Evolutionary conservation across 1,140 invertebrate species (phyloP).

Genomic region (Cydia strobilella): DNA sequence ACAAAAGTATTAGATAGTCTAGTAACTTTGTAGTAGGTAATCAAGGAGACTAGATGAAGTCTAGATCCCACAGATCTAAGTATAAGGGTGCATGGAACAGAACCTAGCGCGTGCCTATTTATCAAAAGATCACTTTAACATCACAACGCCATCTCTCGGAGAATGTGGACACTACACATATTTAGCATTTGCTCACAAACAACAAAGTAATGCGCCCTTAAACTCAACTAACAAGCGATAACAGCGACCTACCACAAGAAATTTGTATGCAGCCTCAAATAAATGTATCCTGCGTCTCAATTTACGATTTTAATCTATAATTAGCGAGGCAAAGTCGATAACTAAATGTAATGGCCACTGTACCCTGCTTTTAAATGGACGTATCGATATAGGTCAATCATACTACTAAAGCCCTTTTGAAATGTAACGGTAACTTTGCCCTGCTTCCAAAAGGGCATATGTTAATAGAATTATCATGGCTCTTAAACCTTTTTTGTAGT

Average conservation of each 20-base stretch:
- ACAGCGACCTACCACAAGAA: conserved; percentile 25
- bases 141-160: neutral
- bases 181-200: conserved; percentile 6
- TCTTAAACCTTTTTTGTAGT: neutral
- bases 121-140: neutral
- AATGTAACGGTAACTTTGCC: neutral
- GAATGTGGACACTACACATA: neutral
- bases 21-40: too few species aligned
- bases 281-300: conserved; percentile 28
- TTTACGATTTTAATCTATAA: conserved; percentile 32
- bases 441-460: neutral
- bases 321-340: conserved; percentile 19
- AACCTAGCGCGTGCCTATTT: too few species aligned
- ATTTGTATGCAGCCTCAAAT: conserved; percentile 31
- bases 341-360: conserved; percentile 24
- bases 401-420: neutral
- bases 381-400: neutral
- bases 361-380: neutral
- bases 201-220: conserved; percentile 18
- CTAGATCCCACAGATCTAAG: too few species aligned
- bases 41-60: too few species aligned
- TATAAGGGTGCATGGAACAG: too few species aligned
- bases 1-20: too few species aligned
- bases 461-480: neutral
- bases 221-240: conserved; percentile 13